Evolutionary conservation across 2,113 vertebrate species (phyloP).

Genomic region (Tenrec ecaudatus): DNA sequence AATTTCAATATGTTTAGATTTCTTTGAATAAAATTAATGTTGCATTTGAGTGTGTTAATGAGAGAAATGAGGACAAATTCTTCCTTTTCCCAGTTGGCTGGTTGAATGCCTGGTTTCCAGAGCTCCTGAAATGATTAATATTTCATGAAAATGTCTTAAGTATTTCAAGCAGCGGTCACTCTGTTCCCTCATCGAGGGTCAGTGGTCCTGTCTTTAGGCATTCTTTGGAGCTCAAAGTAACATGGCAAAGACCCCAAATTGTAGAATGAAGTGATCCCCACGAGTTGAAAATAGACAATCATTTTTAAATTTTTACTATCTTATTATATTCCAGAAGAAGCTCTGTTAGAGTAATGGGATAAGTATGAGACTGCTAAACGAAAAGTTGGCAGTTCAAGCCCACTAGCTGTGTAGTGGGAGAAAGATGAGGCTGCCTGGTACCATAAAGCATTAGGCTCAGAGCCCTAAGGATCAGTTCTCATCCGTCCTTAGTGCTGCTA

Average conservation of each 20-base stretch:
- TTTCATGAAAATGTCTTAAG: constrained; percentile 43
- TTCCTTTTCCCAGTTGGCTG: background rate
- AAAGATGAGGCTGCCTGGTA: too few species aligned
- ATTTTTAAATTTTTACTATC: background rate
- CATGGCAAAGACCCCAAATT: background rate
- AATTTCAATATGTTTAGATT: background rate
- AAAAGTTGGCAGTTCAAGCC: background rate
- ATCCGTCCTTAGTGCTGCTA: too few species aligned
- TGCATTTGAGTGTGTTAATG: background rate
- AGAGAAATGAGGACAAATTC: constrained; percentile 14
- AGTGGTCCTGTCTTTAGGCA: background rate
- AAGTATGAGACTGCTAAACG: too few species aligned
- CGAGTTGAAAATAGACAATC: background rate
- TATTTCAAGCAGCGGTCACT: background rate
- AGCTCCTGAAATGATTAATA: constrained; percentile 36
- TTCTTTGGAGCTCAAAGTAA: background rate
- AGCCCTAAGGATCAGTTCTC: too few species aligned
- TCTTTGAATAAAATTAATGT: constrained; percentile 45
- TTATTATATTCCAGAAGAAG: too few species aligned
- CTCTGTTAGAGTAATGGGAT: too few species aligned
- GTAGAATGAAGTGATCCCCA: background rate
- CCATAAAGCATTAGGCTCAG: too few species aligned
- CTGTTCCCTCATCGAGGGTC: background rate
- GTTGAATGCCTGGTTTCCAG: background rate
- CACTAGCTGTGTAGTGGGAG: too few species aligned